These are phyloP conservation scores for Plotosus lineatus DNA, from an alignment of 2,113 vertebrate species.

Conservation along the genomic window DNA sequence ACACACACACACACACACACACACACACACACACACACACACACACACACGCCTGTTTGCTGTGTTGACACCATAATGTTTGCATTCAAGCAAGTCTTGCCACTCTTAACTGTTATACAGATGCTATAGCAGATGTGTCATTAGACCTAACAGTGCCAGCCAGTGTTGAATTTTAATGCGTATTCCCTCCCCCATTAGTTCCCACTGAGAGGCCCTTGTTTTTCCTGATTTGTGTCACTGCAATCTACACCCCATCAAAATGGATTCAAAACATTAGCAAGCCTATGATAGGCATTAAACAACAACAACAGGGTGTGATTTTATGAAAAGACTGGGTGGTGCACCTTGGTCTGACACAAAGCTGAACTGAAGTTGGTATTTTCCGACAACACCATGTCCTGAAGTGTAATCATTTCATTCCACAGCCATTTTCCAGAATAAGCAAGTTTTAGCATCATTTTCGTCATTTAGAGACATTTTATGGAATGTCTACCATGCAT, in stretches of 20 bases:
- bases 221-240: neutral
- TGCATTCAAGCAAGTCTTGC: neutral
- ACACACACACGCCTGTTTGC: neutral
- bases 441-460: neutral
- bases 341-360: neutral
- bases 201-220: neutral
- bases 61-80: neutral
- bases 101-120: neutral
- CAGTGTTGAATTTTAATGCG: neutral
- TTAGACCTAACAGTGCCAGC: neutral
- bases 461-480: neutral
- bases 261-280: neutral
- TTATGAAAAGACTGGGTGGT: neutral
- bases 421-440: neutral
- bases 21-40: too few species aligned
- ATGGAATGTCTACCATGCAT: neutral
- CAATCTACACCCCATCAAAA: neutral
- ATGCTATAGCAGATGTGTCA: neutral
- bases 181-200: neutral
- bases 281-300: neutral
- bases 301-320: neutral
- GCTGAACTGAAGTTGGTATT: neutral
- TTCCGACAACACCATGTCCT: neutral
- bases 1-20: too few species aligned
- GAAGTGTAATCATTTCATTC: neutral